Evolutionary conservation across 2,888 invertebrate genomes (phyloP).

Genomic region (Autographa gamma): DNA sequence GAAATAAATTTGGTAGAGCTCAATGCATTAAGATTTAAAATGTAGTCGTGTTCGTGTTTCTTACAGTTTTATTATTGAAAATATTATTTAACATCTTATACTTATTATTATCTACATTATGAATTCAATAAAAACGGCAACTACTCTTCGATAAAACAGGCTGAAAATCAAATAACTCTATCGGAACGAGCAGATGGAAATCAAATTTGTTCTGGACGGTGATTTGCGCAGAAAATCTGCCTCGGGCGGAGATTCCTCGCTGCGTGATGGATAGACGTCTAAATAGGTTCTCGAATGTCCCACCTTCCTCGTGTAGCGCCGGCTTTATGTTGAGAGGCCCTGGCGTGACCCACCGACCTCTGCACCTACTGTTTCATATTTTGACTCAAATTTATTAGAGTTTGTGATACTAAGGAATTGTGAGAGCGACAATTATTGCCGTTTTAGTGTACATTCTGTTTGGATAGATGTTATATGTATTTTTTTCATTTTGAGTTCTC

Average conservation of each 20-base stretch:
- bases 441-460: not conserved
- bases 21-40: too few species aligned
- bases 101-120: too few species aligned
- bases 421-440: not conserved
- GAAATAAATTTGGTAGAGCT: too few species aligned
- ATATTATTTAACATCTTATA: too few species aligned
- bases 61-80: too few species aligned
- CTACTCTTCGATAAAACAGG: not conserved
- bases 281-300: conserved; percentile 24
- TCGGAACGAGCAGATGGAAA: not conserved
- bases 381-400: not conserved
- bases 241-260: conserved; percentile 30
- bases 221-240: conserved; percentile 35
- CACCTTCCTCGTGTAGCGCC: conserved; percentile 31
- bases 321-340: conserved; percentile 18
- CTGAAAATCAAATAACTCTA: not conserved
- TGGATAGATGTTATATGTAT: too few species aligned
- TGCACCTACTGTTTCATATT: not conserved
- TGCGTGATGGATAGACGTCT: conserved; percentile 41
- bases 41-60: too few species aligned
- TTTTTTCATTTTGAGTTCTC: too few species aligned
- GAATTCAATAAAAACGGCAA: not conserved
- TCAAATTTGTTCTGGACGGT: conserved; percentile 27
- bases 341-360: conserved; percentile 20
- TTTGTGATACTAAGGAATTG: not conserved